These are phyloP conservation scores for Heteromurus nitidus DNA, from an alignment of 2,888 invertebrate species.

Conservation along the genomic window DNA sequence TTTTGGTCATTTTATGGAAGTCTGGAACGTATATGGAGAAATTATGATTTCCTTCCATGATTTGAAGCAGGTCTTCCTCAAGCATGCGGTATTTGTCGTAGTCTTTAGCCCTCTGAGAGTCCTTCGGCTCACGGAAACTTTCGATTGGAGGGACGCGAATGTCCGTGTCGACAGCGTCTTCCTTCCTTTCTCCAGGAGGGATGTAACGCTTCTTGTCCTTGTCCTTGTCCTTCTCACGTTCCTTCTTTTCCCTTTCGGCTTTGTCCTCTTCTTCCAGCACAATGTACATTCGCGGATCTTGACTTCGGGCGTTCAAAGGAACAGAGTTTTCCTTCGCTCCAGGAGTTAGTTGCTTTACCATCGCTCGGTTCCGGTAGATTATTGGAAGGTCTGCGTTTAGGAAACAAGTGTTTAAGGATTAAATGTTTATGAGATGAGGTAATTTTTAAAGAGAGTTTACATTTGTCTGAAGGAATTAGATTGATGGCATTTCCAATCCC, in stretches of 20 bases:
- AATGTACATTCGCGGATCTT: constrained; percentile 69
- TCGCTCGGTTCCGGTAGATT: constrained; percentile 71
- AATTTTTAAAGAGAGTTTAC: too few species aligned
- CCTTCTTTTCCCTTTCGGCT: constrained; percentile 47
- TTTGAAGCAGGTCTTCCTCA: constrained; percentile 69
- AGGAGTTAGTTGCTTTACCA: constrained; percentile 59
- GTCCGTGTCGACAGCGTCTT: constrained; percentile 40
- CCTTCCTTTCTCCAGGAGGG: constrained; percentile 10
- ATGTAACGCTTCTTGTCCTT: constrained; percentile 54
- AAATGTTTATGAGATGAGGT: too few species aligned
- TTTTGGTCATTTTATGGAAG: constrained; percentile 71
- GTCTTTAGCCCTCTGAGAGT: constrained; percentile 70
- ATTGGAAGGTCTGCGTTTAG: constrained; percentile 66
- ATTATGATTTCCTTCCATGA: constrained; percentile 71
- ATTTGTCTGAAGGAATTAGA: constrained; percentile 70
- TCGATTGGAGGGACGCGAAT: constrained; percentile 59
- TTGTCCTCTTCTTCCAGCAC: constrained; percentile 68
- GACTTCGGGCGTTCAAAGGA: constrained; percentile 58
- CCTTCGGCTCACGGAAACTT: constrained; percentile 64
- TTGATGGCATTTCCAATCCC: constrained; percentile 67
- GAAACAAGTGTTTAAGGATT: too few species aligned
- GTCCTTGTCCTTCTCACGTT: constrained; percentile 53
- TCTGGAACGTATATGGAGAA: constrained; percentile 70
- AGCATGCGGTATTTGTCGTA: constrained; percentile 58
- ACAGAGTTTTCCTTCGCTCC: constrained; percentile 64